phyloP scores from a whole-genome alignment of 2,113 vertebrate genomes.

The Puntigrus tetrazona region DNA sequence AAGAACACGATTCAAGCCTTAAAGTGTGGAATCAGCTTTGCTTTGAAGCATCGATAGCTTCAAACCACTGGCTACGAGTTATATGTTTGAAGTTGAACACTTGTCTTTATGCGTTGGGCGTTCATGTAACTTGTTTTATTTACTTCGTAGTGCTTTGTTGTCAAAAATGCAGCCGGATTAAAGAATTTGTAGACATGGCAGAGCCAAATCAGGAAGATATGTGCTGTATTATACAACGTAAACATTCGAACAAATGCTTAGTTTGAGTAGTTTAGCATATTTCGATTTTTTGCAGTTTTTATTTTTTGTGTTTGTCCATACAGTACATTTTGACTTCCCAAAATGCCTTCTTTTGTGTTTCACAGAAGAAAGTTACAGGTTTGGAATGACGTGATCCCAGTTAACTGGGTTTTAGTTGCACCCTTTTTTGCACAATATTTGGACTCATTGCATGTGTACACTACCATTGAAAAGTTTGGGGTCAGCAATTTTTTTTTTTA shows the following conservation, averaged over 20 bases:
- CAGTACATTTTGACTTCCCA: background rate
- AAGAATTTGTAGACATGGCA: conserved; percentile 26
- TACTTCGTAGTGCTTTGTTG: background rate
- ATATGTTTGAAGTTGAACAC: conserved; percentile 18
- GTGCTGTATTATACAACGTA: background rate
- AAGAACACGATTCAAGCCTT: background rate
- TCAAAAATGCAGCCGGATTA: conserved; percentile 8
- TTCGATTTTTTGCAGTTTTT: background rate
- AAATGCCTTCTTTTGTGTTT: background rate
- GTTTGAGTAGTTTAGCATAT: background rate
- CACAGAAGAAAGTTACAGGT: background rate
- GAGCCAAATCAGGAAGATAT: background rate
- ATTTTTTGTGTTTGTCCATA: background rate
- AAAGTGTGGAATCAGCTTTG: background rate
- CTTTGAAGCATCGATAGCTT: background rate
- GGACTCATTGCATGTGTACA: conserved; percentile 17
- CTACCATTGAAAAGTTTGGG: background rate
- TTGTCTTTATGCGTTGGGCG: background rate
- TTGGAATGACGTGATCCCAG: background rate
- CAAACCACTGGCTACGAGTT: background rate
- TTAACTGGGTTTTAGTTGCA: conserved; percentile 9
- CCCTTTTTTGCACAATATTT: conserved; percentile 4
- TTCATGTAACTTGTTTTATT: background rate
- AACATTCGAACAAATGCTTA: background rate
- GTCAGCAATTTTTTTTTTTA: background rate